Evolutionary conservation across 2,888 invertebrate species (phyloP).

Genomic region (Alsophila aescularia): DNA sequence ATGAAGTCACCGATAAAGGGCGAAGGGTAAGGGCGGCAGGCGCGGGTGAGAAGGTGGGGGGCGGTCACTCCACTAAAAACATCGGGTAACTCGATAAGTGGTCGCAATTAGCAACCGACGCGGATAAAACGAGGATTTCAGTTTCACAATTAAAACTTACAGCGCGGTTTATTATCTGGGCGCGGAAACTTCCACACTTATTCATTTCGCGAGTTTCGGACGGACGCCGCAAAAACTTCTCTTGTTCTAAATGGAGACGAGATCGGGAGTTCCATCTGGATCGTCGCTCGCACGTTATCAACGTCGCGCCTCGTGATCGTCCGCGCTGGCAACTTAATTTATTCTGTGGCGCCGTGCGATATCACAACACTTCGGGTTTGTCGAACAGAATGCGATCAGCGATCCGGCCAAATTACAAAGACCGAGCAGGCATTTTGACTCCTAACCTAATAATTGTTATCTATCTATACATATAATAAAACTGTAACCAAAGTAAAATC

Average conservation of each 20-base stretch:
- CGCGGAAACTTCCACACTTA: constrained; percentile 45
- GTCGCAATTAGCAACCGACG: constrained; percentile 46
- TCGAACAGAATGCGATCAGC: too few relatives aligned
- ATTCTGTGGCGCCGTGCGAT: too few relatives aligned
- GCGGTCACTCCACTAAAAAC: constrained; percentile 32
- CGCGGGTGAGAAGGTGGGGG: constrained; percentile 4
- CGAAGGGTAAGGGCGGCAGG: constrained; percentile 20
- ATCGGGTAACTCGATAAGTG: constrained; percentile 43
- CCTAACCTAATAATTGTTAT: too few relatives aligned
- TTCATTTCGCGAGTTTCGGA: constrained; percentile 37
- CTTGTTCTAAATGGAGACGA: constrained; percentile 40
- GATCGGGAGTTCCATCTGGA: constrained; percentile 31
- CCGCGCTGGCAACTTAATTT: too few relatives aligned
- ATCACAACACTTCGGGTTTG: too few relatives aligned
- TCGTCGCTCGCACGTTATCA: background rate
- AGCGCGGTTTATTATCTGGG: constrained; percentile 50
- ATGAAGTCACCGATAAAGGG: constrained; percentile 29
- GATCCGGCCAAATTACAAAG: too few relatives aligned
- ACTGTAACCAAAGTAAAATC: too few relatives aligned
- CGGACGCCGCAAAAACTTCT: constrained; percentile 35
- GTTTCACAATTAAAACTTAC: constrained; percentile 55
- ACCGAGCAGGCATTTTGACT: too few relatives aligned
- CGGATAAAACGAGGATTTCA: constrained; percentile 38
- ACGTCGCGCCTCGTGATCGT: too few relatives aligned
- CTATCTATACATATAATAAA: too few relatives aligned